Conservation (phyloP, 2,113 vertebrate species). For the Serinus canaria region DNA sequence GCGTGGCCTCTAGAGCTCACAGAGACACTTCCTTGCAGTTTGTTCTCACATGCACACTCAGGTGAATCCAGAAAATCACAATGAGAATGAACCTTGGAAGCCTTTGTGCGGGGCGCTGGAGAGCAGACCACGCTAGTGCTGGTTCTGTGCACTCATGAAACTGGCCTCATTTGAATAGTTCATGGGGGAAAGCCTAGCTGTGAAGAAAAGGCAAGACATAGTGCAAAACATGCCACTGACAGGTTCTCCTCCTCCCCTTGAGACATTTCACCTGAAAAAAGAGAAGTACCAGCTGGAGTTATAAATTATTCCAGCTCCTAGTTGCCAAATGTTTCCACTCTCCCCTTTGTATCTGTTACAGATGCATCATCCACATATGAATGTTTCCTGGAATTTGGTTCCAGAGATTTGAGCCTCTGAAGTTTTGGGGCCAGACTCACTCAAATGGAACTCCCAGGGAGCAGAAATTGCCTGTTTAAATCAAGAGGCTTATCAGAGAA, state of each 20-base stretch:
- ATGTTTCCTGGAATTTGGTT: constrained; percentile 57
- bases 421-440: constrained; percentile 42
- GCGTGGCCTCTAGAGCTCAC: accelerated
- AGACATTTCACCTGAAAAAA: constrained; percentile 50
- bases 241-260: neutral
- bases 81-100: neutral
- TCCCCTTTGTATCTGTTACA: constrained; percentile 52
- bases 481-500: constrained; percentile 46
- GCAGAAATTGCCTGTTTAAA: constrained; percentile 50
- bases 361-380: constrained; percentile 52
- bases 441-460: constrained; percentile 54
- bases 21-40: neutral
- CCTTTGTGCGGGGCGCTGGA: neutral
- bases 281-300: constrained; percentile 50
- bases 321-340: constrained; percentile 46
- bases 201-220: neutral
- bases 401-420: constrained; percentile 53
- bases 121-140: neutral
- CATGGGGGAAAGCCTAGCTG: neutral
- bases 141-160: neutral
- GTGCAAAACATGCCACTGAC: neutral
- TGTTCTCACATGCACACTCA: neutral
- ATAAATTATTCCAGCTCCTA: constrained; percentile 27
- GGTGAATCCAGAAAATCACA: neutral
- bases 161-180: neutral